phyloP scores from a whole-genome alignment of 1,140 invertebrate genomes.

The Spodoptera frugiperda region DNA sequence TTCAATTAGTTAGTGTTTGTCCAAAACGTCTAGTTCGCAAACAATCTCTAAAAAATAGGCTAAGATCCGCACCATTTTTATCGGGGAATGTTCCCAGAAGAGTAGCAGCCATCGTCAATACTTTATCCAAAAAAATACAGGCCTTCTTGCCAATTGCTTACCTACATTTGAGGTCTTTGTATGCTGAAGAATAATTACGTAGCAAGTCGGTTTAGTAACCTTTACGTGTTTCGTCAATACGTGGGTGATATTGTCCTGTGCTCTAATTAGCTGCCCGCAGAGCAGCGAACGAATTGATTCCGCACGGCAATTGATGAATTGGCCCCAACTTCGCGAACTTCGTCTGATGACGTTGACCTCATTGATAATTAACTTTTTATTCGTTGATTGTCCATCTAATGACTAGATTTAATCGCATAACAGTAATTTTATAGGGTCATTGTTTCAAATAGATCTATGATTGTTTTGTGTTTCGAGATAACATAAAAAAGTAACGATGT shows the following conservation, averaged over 20 bases:
- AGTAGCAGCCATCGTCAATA: too few species aligned
- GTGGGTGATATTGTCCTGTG: slow-evolving; percentile 39
- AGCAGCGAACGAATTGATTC: slow-evolving; percentile 24
- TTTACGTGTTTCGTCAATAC: slow-evolving; percentile 35
- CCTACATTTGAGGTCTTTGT: too few species aligned
- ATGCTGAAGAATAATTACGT: neutral
- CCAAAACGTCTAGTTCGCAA: too few species aligned
- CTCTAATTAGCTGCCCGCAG: slow-evolving; percentile 6
- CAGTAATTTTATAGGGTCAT: slow-evolving; percentile 24
- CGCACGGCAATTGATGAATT: slow-evolving; percentile 22
- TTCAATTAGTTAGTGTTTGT: too few species aligned
- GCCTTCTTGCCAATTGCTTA: too few species aligned
- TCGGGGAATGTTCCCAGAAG: too few species aligned
- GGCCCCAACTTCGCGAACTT: neutral
- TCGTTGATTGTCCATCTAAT: slow-evolving; percentile 25
- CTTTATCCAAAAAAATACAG: too few species aligned
- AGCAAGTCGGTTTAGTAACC: slow-evolving; percentile 19
- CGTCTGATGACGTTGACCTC: slow-evolving; percentile 12
- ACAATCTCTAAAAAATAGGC: too few species aligned
- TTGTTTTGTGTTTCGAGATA: neutral
- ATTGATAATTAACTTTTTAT: slow-evolving; percentile 12
- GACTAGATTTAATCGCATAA: slow-evolving; percentile 11
- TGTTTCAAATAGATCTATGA: slow-evolving; percentile 18
- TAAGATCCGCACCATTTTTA: neutral
- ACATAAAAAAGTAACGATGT: neutral